phyloP scores from a whole-genome alignment of 2,888 invertebrate species.

The Endotricha flammealis region DNA sequence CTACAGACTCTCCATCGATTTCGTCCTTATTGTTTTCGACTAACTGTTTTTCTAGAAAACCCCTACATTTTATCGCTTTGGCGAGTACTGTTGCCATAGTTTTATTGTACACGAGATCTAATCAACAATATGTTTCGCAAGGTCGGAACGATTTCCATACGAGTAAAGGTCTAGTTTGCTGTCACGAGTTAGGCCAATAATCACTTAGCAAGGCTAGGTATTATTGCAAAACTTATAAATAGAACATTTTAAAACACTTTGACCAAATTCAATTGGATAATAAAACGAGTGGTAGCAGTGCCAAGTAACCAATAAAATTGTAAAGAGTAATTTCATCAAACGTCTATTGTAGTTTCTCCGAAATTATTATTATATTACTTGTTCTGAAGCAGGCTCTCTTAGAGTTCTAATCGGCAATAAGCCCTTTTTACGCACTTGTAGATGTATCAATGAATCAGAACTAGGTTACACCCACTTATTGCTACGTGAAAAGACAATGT shows the following conservation, averaged over 20 bases:
- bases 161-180: slow-evolving; percentile 27
- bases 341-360: slow-evolving; percentile 1
- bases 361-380: too few relatives aligned
- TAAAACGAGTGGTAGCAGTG: slow-evolving; percentile 6
- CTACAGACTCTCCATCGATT: background rate
- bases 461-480: slow-evolving; percentile 23
- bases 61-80: background rate
- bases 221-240: slow-evolving; percentile 4
- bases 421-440: slow-evolving; percentile 16
- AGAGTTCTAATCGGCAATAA: too few relatives aligned
- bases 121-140: slow-evolving; percentile 28
- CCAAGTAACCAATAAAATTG: slow-evolving; percentile 5
- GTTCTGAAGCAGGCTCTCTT: too few relatives aligned
- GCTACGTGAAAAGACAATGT: too few relatives aligned
- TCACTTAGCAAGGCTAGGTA: slow-evolving; percentile 19
- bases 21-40: background rate
- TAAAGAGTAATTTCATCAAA: slow-evolving; percentile 4
- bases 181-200: slow-evolving; percentile 32
- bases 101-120: slow-evolving; percentile 19
- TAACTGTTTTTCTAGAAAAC: background rate
- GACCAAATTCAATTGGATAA: slow-evolving; percentile 9
- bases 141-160: slow-evolving; percentile 38
- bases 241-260: background rate
- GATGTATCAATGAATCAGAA: slow-evolving; percentile 19
- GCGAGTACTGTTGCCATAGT: background rate